Evolutionary conservation across 2,797 vertebrate genomes (phyloP).

Genomic region (Anas flavirostris): DNA sequence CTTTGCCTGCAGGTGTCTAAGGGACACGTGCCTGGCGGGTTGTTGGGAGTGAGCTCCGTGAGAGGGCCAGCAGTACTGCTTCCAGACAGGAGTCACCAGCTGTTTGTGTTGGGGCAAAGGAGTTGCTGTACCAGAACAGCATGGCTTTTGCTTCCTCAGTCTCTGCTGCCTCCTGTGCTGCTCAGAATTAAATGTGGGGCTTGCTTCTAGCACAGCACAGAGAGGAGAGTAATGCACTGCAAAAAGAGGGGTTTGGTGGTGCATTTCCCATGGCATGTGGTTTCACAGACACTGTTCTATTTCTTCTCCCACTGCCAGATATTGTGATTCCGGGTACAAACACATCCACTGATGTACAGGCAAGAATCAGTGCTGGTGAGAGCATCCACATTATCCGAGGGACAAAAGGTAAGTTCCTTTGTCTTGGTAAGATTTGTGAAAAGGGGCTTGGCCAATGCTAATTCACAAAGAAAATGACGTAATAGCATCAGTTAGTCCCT

Average conservation of each 20-base stretch:
- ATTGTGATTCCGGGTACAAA: conserved; percentile 98
- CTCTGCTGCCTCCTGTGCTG: neutral
- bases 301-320: conserved; percentile 80
- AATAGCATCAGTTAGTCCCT: neutral
- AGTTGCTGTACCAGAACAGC: neutral
- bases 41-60: neutral
- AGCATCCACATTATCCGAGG: conserved; percentile 97
- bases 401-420: conserved; percentile 89
- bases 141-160: neutral
- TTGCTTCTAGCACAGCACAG: neutral
- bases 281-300: conserved; percentile 9
- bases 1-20: neutral
- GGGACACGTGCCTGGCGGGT: neutral
- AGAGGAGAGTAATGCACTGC: neutral
- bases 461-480: neutral
- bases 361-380: conserved; percentile 95
- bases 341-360: conserved; percentile 94
- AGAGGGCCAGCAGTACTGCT: neutral
- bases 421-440: neutral
- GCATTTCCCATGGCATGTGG: neutral
- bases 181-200: neutral
- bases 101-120: neutral
- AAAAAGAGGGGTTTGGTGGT: neutral
- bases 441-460: neutral
- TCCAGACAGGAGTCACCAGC: neutral